Percentiles rank a stretch among this genome's conserved stretches.
phyloP scores from a whole-genome alignment of 2,797 vertebrate species.

The Gallinago solitaria region DNA sequence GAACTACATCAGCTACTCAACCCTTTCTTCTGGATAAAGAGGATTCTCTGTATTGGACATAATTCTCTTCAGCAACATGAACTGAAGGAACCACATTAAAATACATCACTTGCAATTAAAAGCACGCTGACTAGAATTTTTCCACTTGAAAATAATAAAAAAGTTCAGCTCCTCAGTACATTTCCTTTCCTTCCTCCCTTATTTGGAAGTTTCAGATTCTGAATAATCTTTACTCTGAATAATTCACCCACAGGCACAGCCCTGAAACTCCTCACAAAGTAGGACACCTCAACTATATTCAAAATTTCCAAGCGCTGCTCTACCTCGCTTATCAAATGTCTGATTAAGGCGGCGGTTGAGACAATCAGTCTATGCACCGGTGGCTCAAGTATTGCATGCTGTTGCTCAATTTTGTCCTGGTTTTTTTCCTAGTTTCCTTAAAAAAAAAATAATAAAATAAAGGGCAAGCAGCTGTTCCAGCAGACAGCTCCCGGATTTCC shows the following conservation, averaged over 20 bases:
- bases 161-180: background rate
- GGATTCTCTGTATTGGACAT: background rate
- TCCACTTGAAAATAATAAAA: background rate
- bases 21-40: background rate
- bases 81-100: slow-evolving; percentile 11
- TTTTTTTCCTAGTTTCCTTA: background rate
- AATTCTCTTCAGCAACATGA: background rate
- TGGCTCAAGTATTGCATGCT: background rate
- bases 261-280: background rate
- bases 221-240: background rate
- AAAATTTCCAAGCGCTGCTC: slow-evolving; percentile 7
- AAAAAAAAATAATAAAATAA: background rate
- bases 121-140: background rate
- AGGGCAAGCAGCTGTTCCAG: slow-evolving; percentile 49
- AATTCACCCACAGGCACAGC: background rate
- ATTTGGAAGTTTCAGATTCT: background rate
- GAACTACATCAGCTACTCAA: background rate
- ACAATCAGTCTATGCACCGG: background rate
- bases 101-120: background rate
- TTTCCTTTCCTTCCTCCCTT: background rate
- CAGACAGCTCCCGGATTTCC: slow-evolving; percentile 67
- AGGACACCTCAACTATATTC: background rate
- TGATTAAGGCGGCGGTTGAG: background rate
- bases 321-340: slow-evolving; percentile 38
- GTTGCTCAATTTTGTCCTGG: slow-evolving; percentile 43